Evolutionary conservation across 1,140 invertebrate species (phyloP).

Genomic region (Batillaria attramentaria): DNA sequence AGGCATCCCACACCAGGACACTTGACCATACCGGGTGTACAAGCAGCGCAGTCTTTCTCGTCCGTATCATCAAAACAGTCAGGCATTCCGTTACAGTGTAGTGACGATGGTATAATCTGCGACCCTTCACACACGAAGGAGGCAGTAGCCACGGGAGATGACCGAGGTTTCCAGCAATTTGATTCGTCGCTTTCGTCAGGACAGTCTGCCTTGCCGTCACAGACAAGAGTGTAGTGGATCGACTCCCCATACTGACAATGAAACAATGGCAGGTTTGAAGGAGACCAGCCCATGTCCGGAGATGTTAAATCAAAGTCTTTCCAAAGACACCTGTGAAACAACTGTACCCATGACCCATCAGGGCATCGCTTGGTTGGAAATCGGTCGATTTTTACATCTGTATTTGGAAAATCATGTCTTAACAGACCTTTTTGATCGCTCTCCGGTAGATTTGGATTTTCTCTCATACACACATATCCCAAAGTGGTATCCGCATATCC

Average conservation of each 20-base stretch:
- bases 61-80: constrained; percentile 37
- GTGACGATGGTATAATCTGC: not conserved
- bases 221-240: constrained; percentile 30
- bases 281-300: not conserved
- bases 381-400: not conserved
- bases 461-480: constrained; percentile 23
- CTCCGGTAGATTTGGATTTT: not conserved
- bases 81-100: constrained; percentile 26
- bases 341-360: constrained; percentile 19
- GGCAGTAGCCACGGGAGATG: not conserved
- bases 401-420: not conserved
- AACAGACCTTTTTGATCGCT: too few species aligned
- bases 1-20: constrained; percentile 30
- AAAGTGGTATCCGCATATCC: too few species aligned
- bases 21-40: not conserved
- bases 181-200: constrained; percentile 31
- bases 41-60: constrained; percentile 28
- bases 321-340: constrained; percentile 8
- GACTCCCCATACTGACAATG: not conserved
- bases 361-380: constrained; percentile 6
- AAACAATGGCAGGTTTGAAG: constrained; percentile 2
- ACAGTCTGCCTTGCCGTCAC: constrained; percentile 34
- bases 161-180: not conserved
- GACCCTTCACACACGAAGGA: constrained; percentile 19
- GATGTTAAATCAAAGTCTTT: not conserved